Evolutionary conservation across 2,113 vertebrate genomes (phyloP), one percentile per base, ranked within the genome.

Genomic region (Istiophorus platypterus): DNA sequence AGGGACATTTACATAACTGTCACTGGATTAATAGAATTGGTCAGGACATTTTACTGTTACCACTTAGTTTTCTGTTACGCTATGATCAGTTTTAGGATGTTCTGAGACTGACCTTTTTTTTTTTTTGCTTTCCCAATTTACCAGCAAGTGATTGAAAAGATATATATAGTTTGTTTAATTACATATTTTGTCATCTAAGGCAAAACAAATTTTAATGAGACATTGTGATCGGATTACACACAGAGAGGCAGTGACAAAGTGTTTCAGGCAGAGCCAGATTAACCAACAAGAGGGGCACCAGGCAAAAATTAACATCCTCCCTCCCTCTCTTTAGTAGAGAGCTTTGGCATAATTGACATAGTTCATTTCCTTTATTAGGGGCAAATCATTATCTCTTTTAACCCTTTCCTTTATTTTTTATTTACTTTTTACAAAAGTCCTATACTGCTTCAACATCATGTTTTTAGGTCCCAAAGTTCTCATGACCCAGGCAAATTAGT

Each of bases 1-100:
- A 34, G 24, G 31, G 12, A 63, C 31, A 24, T 80, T 82, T 85
- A 62, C 52, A 66, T 64, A 63, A 49, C 13, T 62, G 63, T 69
- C 78, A 62, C 15, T 3, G 39, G n/a, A 34, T 83, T 73, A 67
- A 57, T 42, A 26, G 24, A 81, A 47, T n/a, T n/a, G 18, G 26
- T 27, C 7, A 58, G 22, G 15, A 81, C 62, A 74, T 39, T 64
- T 76, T 24, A 24, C 24, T 52, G 13, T 34, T 39, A 17, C 7
- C 7, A 15, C 24, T 62, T 18, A 67, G 27, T 26, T 59, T 47
- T 39, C 27, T 24, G 29, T 13, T 58, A 27, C 41, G 10, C 39
- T n/a, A n/a, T n/a, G n/a, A n/a, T n/a, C n/a, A n/a, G n/a, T n/a
- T n/a, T n/a, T n/a, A n/a, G n/a, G n/a, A 20, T 34, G 22, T 22